phyloP scores from a whole-genome alignment of 2,113 vertebrate species.

The Brachyhypopomus occidentalis region DNA sequence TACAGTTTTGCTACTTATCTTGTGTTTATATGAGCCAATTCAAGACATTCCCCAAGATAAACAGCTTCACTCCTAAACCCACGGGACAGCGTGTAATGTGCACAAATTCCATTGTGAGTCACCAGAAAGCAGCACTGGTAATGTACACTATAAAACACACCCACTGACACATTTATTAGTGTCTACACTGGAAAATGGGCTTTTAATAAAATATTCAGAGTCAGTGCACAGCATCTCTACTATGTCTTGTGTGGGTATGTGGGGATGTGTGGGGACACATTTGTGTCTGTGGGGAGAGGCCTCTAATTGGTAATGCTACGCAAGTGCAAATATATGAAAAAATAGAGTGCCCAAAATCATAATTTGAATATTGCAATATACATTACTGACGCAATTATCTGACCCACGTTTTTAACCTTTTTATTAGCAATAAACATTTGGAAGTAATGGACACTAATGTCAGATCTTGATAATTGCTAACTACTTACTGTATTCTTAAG shows the following conservation, averaged over 20 bases:
- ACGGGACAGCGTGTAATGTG: conserved; percentile 63
- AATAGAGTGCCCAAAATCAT: no score
- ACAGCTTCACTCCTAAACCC: conserved; percentile 65
- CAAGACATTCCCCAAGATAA: conserved; percentile 69
- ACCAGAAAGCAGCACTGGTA: conserved; percentile 25
- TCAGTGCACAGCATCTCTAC: no score
- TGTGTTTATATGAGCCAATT: conserved; percentile 73
- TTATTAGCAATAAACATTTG: no score
- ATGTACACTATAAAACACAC: conserved; percentile 41
- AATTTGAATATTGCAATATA: no score
- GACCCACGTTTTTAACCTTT: no score
- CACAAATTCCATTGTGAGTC: conserved; percentile 65
- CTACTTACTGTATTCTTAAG: no score
- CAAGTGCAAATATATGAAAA: no score
- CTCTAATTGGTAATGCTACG: no score
- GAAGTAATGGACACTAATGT: no score
- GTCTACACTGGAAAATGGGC: conserved; percentile 9
- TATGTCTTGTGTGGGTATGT: not conserved
- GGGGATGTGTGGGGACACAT: not conserved
- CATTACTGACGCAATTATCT: no score
- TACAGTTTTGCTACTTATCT: conserved; percentile 58
- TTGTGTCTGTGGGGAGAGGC: not conserved
- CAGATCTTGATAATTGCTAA: no score
- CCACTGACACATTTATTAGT: conserved; percentile 45
- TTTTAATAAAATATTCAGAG: conserved; percentile 37